Conservation (phyloP, 2,797 vertebrate species). For the Saxicola maurus region DNA sequence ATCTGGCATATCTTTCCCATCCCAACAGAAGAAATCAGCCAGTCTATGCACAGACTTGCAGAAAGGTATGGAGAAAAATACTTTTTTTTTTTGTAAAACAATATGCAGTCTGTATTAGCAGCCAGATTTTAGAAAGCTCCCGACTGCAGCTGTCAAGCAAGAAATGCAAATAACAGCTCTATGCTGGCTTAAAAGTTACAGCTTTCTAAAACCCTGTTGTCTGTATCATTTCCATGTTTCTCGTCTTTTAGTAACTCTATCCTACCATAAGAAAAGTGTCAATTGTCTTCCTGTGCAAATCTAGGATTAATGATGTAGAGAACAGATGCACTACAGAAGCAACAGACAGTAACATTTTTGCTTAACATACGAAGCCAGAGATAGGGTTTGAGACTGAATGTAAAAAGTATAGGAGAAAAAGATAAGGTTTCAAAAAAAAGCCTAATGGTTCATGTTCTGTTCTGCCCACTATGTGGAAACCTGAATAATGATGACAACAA, state of each 20-base stretch:
- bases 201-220: constrained; percentile 8
- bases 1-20: not conserved
- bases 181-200: not conserved
- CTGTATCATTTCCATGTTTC: not conserved
- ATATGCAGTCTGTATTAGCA: not conserved
- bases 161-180: not conserved
- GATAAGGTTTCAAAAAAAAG: not conserved
- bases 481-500: not conserved
- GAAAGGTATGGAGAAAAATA: not conserved
- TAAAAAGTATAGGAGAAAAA: not conserved
- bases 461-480: not conserved
- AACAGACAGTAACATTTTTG: not conserved
- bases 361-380: not conserved
- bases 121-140: not conserved
- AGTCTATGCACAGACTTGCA: not conserved
- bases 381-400: not conserved
- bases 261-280: not conserved
- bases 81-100: not conserved
- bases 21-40: not conserved
- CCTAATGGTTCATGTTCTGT: not conserved
- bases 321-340: constrained; percentile 24
- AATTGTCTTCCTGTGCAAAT: constrained; percentile 9
- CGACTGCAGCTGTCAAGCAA: constrained; percentile 8
- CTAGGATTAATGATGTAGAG: constrained; percentile 1
- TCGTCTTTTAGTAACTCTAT: constrained; percentile 19